A percentile compares a stretch with the other conserved stretches of the same genome.
phyloP scores from a whole-genome alignment of 2,888 invertebrate genomes.

The Crossocerus cetratus region DNA sequence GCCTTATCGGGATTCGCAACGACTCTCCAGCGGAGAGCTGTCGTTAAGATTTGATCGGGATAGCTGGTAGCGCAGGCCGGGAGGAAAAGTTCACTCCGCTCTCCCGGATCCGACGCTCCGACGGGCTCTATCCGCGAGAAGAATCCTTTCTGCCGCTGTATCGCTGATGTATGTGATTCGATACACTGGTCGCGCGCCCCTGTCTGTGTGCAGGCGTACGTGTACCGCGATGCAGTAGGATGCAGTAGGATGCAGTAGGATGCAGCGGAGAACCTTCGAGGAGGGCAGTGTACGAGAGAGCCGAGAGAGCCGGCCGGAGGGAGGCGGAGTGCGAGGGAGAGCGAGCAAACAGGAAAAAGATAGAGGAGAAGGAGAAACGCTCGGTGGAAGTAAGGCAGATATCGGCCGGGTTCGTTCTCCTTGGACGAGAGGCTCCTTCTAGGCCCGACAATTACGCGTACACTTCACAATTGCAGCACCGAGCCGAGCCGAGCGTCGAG shows the following conservation, averaged over 20 bases:
- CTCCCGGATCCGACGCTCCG: conserved; percentile 4
- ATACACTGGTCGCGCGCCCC: neutral
- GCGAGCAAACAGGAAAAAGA: neutral
- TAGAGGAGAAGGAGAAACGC: neutral
- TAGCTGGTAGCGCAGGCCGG: neutral
- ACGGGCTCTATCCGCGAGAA: neutral
- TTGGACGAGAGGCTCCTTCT: no score
- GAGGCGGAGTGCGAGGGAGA: neutral
- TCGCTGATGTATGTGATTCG: neutral
- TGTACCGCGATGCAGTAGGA: neutral
- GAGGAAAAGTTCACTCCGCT: neutral
- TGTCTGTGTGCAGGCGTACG: neutral
- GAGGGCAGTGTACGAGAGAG: neutral
- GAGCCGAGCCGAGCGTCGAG: no score
- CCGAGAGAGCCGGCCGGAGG: neutral
- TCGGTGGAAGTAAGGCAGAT: neutral
- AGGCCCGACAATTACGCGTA: no score
- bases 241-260: no score
- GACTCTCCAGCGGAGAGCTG: no score
- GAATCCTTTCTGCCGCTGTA: neutral
- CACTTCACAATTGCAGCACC: no score
- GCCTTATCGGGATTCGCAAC: no score
- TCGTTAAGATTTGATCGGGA: no score
- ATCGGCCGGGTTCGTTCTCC: no score
- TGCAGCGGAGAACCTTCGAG: neutral